Conservation (phyloP, 2,888 invertebrate species). For the Drosophila picticornis region DNA sequence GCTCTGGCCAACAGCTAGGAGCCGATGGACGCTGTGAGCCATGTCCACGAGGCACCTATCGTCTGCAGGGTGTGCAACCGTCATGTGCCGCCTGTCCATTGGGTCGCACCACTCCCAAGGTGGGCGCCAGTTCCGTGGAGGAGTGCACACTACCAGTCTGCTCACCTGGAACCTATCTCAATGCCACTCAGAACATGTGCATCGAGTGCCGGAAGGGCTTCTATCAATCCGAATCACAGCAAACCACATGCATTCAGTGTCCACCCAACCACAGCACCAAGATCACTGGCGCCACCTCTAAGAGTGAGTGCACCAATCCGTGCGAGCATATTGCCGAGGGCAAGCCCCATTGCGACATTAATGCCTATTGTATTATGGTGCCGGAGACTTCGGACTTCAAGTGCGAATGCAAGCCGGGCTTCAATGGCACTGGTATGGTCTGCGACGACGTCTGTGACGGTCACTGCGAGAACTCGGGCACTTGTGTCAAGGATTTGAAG, state of each 20-base stretch:
- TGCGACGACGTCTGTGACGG: conserved; percentile 93
- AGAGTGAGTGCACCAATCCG: conserved; percentile 94
- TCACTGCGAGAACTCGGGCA: conserved; percentile 95
- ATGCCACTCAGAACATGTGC: conserved; percentile 94
- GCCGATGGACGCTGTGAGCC: conserved; percentile 96
- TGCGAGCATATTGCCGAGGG: conserved; percentile 92
- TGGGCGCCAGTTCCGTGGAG: conserved; percentile 93
- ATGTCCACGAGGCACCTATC: conserved; percentile 95
- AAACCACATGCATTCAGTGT: conserved; percentile 94
- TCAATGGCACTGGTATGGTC: conserved; percentile 93
- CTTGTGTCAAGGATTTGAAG: conserved; percentile 92
- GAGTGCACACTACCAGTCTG: conserved; percentile 97
- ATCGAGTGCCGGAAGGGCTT: conserved; percentile 94
- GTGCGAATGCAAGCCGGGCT: conserved; percentile 97
- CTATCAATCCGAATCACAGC: conserved; percentile 95
- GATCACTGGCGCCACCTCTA: conserved; percentile 91
- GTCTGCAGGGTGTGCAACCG: conserved; percentile 94
- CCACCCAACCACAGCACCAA: conserved; percentile 96
- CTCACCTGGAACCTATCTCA: conserved; percentile 92
- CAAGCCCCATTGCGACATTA: conserved; percentile 93
- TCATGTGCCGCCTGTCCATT: conserved; percentile 95
- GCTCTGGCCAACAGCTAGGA: conserved; percentile 91
- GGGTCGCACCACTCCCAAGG: conserved; percentile 94
- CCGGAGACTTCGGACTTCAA: conserved; percentile 94
- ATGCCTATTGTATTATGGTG: conserved; percentile 94